A percentile compares a stretch with the other conserved stretches of the same genome.
phyloP scores from a whole-genome alignment of 2,888 invertebrate species.

The Polietes domitor region DNA sequence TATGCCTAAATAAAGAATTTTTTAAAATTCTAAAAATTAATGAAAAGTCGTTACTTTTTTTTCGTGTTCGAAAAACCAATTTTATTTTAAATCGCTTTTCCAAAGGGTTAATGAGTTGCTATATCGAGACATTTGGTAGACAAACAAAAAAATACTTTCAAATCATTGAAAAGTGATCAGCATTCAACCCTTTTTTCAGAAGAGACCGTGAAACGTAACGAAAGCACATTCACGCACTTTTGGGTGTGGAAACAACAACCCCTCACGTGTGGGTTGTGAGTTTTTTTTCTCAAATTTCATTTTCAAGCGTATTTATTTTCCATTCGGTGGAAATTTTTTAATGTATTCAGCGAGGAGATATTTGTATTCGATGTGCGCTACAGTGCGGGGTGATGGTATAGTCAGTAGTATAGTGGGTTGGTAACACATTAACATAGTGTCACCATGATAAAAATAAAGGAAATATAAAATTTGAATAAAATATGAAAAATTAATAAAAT shows the following conservation, averaged over 20 bases:
- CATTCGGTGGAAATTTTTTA: constrained; percentile 31
- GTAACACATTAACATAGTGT: no score
- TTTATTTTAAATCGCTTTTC: background rate
- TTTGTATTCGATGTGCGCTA: background rate
- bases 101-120: background rate
- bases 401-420: background rate
- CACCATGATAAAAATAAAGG: no score
- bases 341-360: constrained; percentile 18
- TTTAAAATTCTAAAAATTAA: background rate
- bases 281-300: background rate
- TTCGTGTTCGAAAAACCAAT: background rate
- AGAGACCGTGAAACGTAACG: background rate
- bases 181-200: constrained; percentile 16
- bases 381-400: background rate
- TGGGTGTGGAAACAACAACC: constrained; percentile 17
- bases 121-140: constrained; percentile 16
- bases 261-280: constrained; percentile 23
- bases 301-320: constrained; percentile 4
- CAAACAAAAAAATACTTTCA: constrained; percentile 3
- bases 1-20: background rate
- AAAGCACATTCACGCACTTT: background rate
- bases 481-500: background rate
- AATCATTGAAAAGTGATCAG: constrained; percentile 31
- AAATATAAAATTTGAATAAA: no score
- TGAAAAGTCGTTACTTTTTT: background rate